Evolutionary conservation across 2,888 invertebrate species (phyloP), one percentile per base, ranked within the genome.

Genomic region (Tachystola acroxantha): DNA sequence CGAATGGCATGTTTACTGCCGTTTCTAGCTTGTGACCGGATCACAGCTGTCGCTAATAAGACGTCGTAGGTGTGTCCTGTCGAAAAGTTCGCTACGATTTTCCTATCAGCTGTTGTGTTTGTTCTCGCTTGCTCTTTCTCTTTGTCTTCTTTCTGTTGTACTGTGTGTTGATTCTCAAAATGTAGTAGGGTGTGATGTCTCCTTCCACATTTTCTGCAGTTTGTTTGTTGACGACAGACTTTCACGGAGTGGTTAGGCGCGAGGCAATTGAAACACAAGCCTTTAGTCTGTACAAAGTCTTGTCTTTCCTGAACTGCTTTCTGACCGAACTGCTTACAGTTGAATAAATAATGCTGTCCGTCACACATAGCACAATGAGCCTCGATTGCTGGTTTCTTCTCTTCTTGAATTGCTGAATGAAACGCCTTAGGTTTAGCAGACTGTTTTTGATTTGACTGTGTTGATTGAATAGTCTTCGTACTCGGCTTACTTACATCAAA

Each of bases 131-230:
- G 3, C 27, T 27, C 27, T n/a, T 27, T 11, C 4, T 11, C 11
- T 2, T 10, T 6, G 10, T 10, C 4, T 11, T 11, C 10, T 11
- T 10, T 10, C 19, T 6, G 3, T 19, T 19, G 19, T 19, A 5
- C 6, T 6, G 2, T 10, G 11, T 10, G 10, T 4, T 26, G 34
- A 22, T 10, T 45, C 16, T 42, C 39, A n/a, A 32, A 11, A 13
- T 51, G 46, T n/a, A 51, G 28, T 10, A 49, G 6, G 1, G 37
- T 31, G 14, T 51, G 51, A 34, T 49, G 51, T 16, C 42, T 34
- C 12, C 40, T 13, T 2, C 45, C 41, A 43, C 47, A 52, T 9
- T 28, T 30, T 3, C 40, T 31, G 35, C 50, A 50, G 12, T 34
- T 30, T 1, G 39, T 29, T 6, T 39, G 10, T 10, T 42, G 41